Conservation (phyloP, 2,888 invertebrate species). For the Ptilodon capucinus region DNA sequence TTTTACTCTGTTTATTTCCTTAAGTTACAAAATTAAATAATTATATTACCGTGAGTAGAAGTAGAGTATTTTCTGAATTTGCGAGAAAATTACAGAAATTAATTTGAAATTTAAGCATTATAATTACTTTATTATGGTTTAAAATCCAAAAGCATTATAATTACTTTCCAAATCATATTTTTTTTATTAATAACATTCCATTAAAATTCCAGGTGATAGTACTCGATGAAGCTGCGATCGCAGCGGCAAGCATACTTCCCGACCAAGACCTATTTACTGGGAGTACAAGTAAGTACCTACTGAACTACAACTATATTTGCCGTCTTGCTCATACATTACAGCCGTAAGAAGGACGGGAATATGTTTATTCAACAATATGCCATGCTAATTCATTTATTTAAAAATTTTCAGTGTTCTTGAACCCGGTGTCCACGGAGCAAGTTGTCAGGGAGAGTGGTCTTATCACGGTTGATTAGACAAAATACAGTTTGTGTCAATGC, state of each 20-base stretch:
- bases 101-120: no score
- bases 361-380: no score
- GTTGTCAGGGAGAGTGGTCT: slow-evolving; percentile 90
- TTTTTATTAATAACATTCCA: neutral
- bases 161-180: no score
- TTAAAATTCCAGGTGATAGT: slow-evolving; percentile 72
- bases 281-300: slow-evolving; percentile 62
- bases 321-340: no score
- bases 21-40: no score
- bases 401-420: slow-evolving; percentile 81
- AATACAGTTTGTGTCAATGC: neutral
- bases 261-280: slow-evolving; percentile 72
- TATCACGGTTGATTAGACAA: slow-evolving; percentile 58
- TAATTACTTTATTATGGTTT: no score
- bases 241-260: slow-evolving; percentile 73
- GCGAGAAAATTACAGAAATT: no score
- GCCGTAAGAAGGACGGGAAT: no score
- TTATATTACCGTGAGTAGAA: no score
- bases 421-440: slow-evolving; percentile 89
- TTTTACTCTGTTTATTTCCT: no score
- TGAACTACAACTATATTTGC: slow-evolving; percentile 5
- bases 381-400: neutral
- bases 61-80: no score
- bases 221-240: slow-evolving; percentile 74
- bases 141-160: no score